Evolutionary conservation across 2,888 invertebrate species (phyloP).

Genomic region (Idaea aversata): DNA sequence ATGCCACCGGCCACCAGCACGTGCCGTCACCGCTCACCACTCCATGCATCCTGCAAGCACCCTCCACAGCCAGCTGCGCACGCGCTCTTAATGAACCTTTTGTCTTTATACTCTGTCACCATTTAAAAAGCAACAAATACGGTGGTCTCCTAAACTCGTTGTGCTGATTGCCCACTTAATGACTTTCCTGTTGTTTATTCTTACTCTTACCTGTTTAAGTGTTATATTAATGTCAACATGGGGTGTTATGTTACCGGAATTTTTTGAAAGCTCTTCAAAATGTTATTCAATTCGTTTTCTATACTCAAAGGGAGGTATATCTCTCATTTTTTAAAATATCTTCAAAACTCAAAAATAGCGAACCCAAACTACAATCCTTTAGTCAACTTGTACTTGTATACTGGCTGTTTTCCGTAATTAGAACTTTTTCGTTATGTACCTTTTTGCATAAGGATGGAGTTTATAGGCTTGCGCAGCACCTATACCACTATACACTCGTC

Average conservation of each 20-base stretch:
- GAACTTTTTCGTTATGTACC: too few species aligned
- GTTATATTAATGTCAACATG: not conserved
- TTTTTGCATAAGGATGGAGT: too few species aligned
- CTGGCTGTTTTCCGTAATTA: too few species aligned
- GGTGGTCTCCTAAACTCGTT: slow-evolving; percentile 4
- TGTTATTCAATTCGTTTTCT: not conserved
- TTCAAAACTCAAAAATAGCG: too few species aligned
- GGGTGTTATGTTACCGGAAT: not conserved
- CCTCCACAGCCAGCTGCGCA: slow-evolving; percentile 61
- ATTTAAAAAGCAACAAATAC: slow-evolving; percentile 12
- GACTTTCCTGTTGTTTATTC: slow-evolving; percentile 47
- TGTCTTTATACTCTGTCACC: slow-evolving; percentile 27
- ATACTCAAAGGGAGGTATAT: too few species aligned
- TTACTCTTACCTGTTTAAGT: not conserved
- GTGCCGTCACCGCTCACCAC: slow-evolving; percentile 56
- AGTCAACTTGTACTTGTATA: too few species aligned
- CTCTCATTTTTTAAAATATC: too few species aligned
- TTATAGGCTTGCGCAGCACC: too few species aligned
- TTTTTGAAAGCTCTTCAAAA: not conserved
- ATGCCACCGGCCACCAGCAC: slow-evolving; percentile 47
- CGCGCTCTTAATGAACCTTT: slow-evolving; percentile 68
- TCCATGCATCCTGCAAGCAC: slow-evolving; percentile 38
- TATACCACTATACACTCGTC: too few species aligned
- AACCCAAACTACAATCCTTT: too few species aligned
- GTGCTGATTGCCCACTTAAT: slow-evolving; percentile 63